Evolutionary conservation across 2,888 invertebrate genomes (phyloP), one percentile per base, ranked within the genome.

Genomic region (Meteorus cinctellus): DNA sequence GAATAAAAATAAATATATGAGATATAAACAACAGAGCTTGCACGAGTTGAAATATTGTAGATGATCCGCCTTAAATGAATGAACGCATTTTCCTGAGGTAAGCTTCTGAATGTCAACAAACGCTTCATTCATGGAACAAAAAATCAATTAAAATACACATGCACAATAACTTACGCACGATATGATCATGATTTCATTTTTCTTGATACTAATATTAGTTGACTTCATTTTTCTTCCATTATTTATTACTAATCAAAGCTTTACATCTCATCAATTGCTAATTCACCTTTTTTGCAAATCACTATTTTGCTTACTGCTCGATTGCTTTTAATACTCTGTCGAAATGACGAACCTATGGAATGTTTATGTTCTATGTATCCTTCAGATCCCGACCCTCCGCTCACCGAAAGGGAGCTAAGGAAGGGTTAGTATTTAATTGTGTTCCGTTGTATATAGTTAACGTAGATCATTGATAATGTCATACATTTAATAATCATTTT

Each of bases 351-450:
- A 55, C 51, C 27, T 55, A 55, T 29, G 29, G 27, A 67, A 71
- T 41, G 36, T 71, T 71, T 74, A 66, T 82, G 81, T 86, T 83
- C 84, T 81, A 80, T 85, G 82, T 82, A 78, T 76, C 59, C 74
- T 76, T 79, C 83, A 88, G 88, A 82, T 76, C 83, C 86, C 60
- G 85, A 83, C 77, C 73, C 74, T 72, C 88, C 87, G 73, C 82
- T 85, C 83, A 88, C 88, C 76, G 88, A 88, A 70, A 84, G 88
- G 81, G 88, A 88, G 83, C 75, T 86, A 55, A 83, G 88, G 82
- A 88, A 88, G 84, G 88, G 88, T 88, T 83, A 85, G 88, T 88
- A 86, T 71, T 12, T 41, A 67, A 65, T 36, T 31, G 66, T 55
- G 48, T 45, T 67, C 31, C n/a, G 34, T 68, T 36, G 10, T 51